Evolutionary conservation across 1,140 invertebrate genomes (phyloP).

Genomic region (Drosophila sp.): DNA sequence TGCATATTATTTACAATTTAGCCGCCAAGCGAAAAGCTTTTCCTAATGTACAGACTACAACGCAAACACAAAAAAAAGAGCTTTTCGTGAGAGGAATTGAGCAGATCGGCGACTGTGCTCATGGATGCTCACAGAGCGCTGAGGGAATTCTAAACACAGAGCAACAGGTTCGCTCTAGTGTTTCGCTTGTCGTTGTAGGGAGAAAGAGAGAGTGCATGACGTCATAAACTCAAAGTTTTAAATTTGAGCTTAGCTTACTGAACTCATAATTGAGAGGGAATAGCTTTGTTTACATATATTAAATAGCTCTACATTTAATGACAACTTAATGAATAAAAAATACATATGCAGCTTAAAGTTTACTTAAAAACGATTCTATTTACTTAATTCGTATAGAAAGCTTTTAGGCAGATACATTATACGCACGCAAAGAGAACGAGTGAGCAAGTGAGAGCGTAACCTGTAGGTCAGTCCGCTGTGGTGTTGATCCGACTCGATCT

Average conservation of each 20-base stretch:
- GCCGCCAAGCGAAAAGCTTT: slow-evolving; percentile 35
- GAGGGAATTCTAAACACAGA: background rate
- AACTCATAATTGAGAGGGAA: background rate
- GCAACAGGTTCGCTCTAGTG: slow-evolving; percentile 12
- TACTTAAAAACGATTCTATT: background rate
- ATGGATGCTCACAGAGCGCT: slow-evolving; percentile 23
- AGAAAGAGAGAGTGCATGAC: slow-evolving; percentile 21
- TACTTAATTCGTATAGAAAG: background rate
- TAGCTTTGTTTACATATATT: background rate
- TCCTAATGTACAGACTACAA: background rate
- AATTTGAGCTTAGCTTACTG: slow-evolving; percentile 1
- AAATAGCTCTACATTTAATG: no score
- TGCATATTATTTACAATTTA: slow-evolving; percentile 15
- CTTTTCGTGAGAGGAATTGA: slow-evolving; percentile 19
- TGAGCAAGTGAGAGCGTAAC: slow-evolving; percentile 9
- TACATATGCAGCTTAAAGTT: background rate
- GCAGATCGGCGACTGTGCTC: slow-evolving; percentile 11
- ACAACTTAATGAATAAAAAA: background rate
- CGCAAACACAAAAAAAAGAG: slow-evolving; percentile 19
- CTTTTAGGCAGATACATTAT: slow-evolving; percentile 15
- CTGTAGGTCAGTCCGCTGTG: slow-evolving; percentile 31
- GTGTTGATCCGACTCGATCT: slow-evolving; percentile 34
- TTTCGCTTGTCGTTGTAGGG: background rate
- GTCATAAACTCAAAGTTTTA: slow-evolving; percentile 23
- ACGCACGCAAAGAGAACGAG: slow-evolving; percentile 14